Evolutionary conservation across 2,888 invertebrate genomes (phyloP), one percentile per base, ranked within the genome.

Genomic region (Caenorhabditis macrosperma): DNA sequence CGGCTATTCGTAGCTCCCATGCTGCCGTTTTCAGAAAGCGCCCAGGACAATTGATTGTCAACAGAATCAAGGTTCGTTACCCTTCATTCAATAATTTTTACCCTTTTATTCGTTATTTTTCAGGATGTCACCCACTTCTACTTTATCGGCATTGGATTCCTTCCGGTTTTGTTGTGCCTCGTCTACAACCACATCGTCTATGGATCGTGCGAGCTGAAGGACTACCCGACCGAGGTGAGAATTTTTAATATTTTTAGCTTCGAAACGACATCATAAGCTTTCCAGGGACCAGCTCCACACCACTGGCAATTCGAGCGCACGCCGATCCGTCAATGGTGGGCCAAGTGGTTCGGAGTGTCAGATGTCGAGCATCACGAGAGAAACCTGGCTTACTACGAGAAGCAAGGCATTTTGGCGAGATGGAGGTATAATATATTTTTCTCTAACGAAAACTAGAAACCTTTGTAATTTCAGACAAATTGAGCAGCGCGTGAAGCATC

Each of bases 261-360:
- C 6, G 2, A 17, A 44, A 7, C 17, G 26, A 46, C 6, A 38
- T n/a, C n/a, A 12, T 5, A 38, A 9, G 9, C 10, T 30, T 30
- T 83, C 6, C 50, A 84, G 78, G 88, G 88, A 7, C 82, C 87
- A 15, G 72, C 85, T 24, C 89, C 89, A 30, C 88, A 86, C 75
- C 82, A 87, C 82, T 89, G 89, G 89, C 89, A 89, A 74, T 89
- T 85, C 76, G 89, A 89, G 80, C 79, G 89, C 12, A 89, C 89
- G 1, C 85, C 88, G 1, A 60, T 88, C 26, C 83, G 88, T 48
- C 89, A 89, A 78, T 83, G 78, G 83, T 87, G 82, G 80, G 85
- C 85, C 17, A 88, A 87, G 69, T 78, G 84, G 77, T 85, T 87
- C 63, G 89, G 89, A 20, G 78, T 82, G 10, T 83, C 82, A 3